phyloP scores from a whole-genome alignment of 2,797 vertebrate species.

The Phyllotis vaccarum region DNA sequence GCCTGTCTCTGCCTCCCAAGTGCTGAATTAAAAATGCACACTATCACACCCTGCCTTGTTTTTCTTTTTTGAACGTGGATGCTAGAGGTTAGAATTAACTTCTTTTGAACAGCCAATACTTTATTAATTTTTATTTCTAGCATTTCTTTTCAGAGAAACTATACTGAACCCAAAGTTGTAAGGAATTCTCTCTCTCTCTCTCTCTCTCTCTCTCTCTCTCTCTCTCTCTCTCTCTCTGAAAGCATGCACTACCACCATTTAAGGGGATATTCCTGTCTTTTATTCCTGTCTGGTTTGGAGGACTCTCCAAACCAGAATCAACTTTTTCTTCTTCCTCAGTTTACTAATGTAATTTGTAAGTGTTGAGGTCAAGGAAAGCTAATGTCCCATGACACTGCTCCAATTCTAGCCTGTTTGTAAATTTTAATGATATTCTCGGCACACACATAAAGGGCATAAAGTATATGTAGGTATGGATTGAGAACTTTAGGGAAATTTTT shows the following conservation, averaged over 20 bases:
- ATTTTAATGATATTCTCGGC: neutral
- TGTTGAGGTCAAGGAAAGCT: neutral
- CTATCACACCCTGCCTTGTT: neutral
- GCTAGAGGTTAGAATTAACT: neutral
- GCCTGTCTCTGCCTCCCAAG: neutral
- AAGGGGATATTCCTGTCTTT: neutral
- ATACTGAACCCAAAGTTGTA: neutral
- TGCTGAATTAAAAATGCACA: neutral
- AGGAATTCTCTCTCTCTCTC: neutral
- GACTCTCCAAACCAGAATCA: too few relatives aligned
- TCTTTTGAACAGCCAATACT: neutral
- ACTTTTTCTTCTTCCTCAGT: neutral
- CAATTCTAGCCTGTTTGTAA: neutral
- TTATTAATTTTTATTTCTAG: neutral
- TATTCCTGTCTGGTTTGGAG: too few relatives aligned
- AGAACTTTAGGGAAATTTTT: neutral
- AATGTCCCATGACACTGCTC: neutral
- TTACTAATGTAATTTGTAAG: neutral
- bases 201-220: neutral
- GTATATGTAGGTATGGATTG: neutral
- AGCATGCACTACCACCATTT: neutral
- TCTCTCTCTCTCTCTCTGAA: too few relatives aligned
- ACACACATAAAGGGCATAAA: neutral
- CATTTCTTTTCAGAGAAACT: neutral
- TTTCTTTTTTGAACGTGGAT: neutral